phyloP scores from a whole-genome alignment of 2,797 vertebrate species.

The Arnoldichthys spilopterus region DNA sequence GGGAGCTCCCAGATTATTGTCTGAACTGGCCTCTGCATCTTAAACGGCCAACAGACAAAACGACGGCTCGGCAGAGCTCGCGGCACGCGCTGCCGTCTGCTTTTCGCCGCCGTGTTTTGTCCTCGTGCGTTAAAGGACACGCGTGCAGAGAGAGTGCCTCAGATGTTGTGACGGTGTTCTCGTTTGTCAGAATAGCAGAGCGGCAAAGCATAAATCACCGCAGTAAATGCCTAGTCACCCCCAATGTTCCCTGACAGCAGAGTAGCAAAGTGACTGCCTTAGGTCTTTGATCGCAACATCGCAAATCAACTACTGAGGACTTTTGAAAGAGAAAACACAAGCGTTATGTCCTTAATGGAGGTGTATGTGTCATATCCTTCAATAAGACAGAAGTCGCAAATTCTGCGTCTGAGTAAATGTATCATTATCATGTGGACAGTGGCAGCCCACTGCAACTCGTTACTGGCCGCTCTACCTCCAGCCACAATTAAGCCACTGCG shows the following conservation, averaged over 20 bases:
- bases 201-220: conserved; percentile 22
- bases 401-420: too few relatives aligned
- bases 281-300: conserved; percentile 36
- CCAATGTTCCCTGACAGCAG: conserved; percentile 41
- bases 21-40: conserved; percentile 41
- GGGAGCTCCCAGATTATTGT: conserved; percentile 50
- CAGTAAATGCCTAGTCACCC: conserved; percentile 39
- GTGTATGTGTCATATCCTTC: too few relatives aligned
- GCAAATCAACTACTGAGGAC: conserved; percentile 27
- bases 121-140: conserved; percentile 36
- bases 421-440: too few relatives aligned
- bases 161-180: conserved; percentile 39
- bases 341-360: too few relatives aligned
- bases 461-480: too few relatives aligned
- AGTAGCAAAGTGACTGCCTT: conserved; percentile 32
- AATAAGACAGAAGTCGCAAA: too few relatives aligned
- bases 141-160: conserved; percentile 13
- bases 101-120: conserved; percentile 11
- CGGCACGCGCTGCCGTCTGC: neutral
- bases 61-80: conserved; percentile 21
- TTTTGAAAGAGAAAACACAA: conserved; percentile 11
- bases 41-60: conserved; percentile 47
- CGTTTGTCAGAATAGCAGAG: conserved; percentile 41
- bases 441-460: too few relatives aligned
- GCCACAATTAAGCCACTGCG: too few relatives aligned